These are phyloP conservation scores for Eupithecia inturbata DNA, from an alignment of 2,888 invertebrate genomes.

Conservation along the genomic window DNA sequence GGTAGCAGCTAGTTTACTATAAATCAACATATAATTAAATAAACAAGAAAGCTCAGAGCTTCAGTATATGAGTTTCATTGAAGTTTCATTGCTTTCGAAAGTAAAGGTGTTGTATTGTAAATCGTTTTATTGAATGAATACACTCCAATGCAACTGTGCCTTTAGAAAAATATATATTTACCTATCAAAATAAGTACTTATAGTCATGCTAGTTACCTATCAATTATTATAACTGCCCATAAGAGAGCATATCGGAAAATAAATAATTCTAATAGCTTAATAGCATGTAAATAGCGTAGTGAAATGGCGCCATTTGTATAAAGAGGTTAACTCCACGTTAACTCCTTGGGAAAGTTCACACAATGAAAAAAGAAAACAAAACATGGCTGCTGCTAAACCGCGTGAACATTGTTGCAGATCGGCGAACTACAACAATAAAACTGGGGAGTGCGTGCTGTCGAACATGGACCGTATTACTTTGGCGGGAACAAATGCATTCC, in stretches of 20 bases:
- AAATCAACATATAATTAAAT: not conserved
- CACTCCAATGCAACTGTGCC: not conserved
- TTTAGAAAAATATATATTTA: not conserved
- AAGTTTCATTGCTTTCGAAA: slow-evolving; percentile 47
- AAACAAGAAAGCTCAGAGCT: not conserved
- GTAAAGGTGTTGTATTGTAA: slow-evolving; percentile 49
- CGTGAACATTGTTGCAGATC: slow-evolving; percentile 87
- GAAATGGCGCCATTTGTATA: slow-evolving; percentile 52
- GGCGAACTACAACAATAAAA: slow-evolving; percentile 94
- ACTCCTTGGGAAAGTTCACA: slow-evolving; percentile 76
- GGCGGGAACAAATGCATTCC: slow-evolving; percentile 91
- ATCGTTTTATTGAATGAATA: slow-evolving; percentile 10
- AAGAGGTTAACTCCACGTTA: slow-evolving; percentile 52
- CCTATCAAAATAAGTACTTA: not conserved
- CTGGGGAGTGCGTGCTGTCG: slow-evolving; percentile 93
- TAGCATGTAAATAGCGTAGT: slow-evolving; percentile 51
- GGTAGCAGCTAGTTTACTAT: no score
- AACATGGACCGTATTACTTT: slow-evolving; percentile 96
- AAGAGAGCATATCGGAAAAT: slow-evolving; percentile 30
- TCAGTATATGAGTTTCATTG: slow-evolving; percentile 49
- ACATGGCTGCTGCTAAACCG: slow-evolving; percentile 62
- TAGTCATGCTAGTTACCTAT: slow-evolving; percentile 7
- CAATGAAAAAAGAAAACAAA: slow-evolving; percentile 62
- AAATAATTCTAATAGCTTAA: slow-evolving; percentile 46
- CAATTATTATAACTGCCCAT: slow-evolving; percentile 34